Percentiles rank a stretch among this genome's conserved stretches.
Evolutionary conservation across 2,797 vertebrate genomes (phyloP).

Genomic region (Malacoctenus gilli): DNA sequence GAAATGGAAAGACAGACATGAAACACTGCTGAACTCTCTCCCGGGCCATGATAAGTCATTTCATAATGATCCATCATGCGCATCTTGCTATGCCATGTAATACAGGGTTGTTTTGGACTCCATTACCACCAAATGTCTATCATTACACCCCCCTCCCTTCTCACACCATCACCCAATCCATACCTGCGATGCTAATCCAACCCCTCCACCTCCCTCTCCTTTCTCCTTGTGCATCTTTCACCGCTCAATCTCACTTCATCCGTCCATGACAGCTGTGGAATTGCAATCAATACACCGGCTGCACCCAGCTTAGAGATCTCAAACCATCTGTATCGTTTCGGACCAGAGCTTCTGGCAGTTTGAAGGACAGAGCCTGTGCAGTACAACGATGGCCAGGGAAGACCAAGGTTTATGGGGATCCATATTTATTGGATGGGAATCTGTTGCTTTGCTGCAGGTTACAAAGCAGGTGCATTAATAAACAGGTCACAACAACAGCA

Average conservation of each 20-base stretch:
- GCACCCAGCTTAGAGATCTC: constrained; percentile 43
- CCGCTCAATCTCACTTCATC: constrained; percentile 61
- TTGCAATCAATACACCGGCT: constrained; percentile 58
- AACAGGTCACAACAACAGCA: constrained; percentile 18
- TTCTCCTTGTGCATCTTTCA: constrained; percentile 25
- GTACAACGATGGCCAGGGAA: constrained; percentile 28
- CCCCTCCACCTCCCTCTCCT: constrained; percentile 25
- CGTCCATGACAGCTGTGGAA: constrained; percentile 51
- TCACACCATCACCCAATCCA: constrained; percentile 29
- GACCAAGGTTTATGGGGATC: constrained; percentile 23
- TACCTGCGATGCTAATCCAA: constrained; percentile 32
- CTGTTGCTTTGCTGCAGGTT: constrained; percentile 15
- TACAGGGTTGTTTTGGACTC: constrained; percentile 33
- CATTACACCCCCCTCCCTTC: constrained; percentile 21
- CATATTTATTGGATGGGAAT: constrained; percentile 29
- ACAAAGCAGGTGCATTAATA: constrained; percentile 6
- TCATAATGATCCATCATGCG: constrained; percentile 18
- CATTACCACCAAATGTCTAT: constrained; percentile 35
- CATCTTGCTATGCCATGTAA: constrained; percentile 33
- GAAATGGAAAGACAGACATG: constrained; percentile 24
- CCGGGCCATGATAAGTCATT: constrained; percentile 4
- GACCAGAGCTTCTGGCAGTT: constrained; percentile 19
- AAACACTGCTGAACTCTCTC: constrained; percentile 4
- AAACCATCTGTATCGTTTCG: constrained; percentile 35
- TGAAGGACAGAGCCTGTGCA: constrained; percentile 17